These are phyloP conservation scores for Osedax fenrisi DNA, from an alignment of 2,888 invertebrate species.

Conservation along the genomic window DNA sequence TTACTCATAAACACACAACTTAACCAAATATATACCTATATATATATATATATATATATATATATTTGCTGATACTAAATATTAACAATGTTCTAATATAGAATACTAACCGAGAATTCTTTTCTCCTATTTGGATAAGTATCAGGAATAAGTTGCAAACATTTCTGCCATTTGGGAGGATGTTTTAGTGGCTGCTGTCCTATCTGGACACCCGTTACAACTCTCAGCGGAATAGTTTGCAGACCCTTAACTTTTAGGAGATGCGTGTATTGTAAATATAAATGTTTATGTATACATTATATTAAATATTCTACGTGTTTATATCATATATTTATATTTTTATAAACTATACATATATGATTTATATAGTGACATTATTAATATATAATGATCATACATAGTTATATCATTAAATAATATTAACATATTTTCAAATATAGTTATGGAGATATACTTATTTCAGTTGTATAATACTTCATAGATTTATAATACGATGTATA, in stretches of 20 bases:
- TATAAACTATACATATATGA: too few species aligned
- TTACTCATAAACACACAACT: too few species aligned
- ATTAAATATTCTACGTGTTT: too few species aligned
- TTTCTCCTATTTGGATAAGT: constrained; percentile 42
- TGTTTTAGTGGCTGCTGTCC: constrained; percentile 39
- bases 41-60: not conserved
- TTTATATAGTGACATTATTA: too few species aligned
- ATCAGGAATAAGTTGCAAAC: constrained; percentile 40
- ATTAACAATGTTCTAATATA: not conserved
- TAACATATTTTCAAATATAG: too few species aligned
- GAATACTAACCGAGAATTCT: constrained; percentile 42
- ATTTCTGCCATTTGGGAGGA: constrained; percentile 41
- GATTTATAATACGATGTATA: too few species aligned
- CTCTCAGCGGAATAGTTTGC: constrained; percentile 27
- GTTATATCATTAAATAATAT: too few species aligned
- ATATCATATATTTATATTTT: too few species aligned
- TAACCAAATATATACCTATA: not conserved
- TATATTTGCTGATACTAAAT: not conserved
- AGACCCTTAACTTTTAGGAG: constrained; percentile 1
- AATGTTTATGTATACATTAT: not conserved
- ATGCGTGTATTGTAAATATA: not conserved
- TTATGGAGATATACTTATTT: too few species aligned
- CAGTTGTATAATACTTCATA: too few species aligned
- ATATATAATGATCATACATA: too few species aligned
- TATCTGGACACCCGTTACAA: constrained; percentile 42